These are phyloP conservation scores for Thamnophis sirtalis DNA, from an alignment of 2,113 vertebrate genomes.

Conservation along the genomic window DNA sequence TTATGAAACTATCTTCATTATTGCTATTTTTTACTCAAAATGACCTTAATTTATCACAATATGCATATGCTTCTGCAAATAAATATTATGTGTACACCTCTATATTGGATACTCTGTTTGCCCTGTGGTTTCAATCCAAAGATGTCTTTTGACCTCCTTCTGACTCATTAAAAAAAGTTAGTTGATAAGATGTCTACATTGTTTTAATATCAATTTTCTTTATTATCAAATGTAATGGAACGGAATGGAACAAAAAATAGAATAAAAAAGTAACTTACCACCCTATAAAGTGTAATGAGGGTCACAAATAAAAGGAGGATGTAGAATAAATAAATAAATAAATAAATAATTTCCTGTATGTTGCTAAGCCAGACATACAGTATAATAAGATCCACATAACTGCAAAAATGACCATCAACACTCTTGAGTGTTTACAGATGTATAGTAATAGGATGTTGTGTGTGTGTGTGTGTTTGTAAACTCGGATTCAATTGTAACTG, in stretches of 20 bases:
- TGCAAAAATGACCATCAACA: background rate
- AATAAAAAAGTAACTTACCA: background rate
- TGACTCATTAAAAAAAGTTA: background rate
- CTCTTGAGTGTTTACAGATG: too few relatives aligned
- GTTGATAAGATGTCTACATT: background rate
- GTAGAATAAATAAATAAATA: background rate
- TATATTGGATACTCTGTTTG: background rate
- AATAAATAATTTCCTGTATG: too few relatives aligned
- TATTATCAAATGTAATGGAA: too few relatives aligned
- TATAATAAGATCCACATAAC: background rate
- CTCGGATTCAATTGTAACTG: background rate
- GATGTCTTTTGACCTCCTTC: background rate
- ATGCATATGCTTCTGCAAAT: background rate
- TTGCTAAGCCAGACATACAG: background rate
- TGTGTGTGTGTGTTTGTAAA: background rate
- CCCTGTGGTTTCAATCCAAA: background rate
- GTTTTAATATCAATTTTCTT: background rate
- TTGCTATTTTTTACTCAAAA: background rate
- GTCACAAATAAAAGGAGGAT: background rate
- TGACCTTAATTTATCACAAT: background rate
- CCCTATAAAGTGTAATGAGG: background rate
- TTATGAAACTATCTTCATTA: background rate
- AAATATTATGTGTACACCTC: background rate
- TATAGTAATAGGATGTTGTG: too few relatives aligned
- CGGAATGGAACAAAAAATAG: too few relatives aligned